These are phyloP conservation scores for Megathymus violae DNA, from an alignment of 1,140 invertebrate species.

Conservation along the genomic window DNA sequence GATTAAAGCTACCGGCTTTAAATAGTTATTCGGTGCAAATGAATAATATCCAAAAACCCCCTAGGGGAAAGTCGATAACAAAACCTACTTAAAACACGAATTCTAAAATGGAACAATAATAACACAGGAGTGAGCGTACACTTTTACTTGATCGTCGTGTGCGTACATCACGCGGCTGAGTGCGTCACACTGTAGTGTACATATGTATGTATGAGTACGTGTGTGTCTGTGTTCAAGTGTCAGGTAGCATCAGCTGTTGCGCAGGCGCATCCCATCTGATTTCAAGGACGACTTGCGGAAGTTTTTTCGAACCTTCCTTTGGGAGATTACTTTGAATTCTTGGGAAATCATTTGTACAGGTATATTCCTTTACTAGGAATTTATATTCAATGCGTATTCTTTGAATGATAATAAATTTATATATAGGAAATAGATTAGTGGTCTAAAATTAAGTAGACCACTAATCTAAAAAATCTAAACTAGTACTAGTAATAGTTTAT, in stretches of 20 bases:
- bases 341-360: constrained; percentile 13
- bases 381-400: no score
- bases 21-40: not conserved
- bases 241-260: constrained; percentile 76
- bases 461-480: no score
- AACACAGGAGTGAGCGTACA: constrained; percentile 18
- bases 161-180: not conserved
- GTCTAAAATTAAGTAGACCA: no score
- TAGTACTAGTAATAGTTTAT: not conserved
- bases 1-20: not conserved
- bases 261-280: constrained; percentile 65
- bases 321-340: constrained; percentile 30
- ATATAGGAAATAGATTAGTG: no score
- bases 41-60: not conserved
- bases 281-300: constrained; percentile 63
- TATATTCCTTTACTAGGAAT: constrained; percentile 19
- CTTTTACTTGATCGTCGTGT: not conserved
- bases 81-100: constrained; percentile 21
- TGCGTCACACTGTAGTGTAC: constrained; percentile 1
- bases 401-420: no score
- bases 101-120: constrained; percentile 35
- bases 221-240: constrained; percentile 42
- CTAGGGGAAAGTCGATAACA: constrained; percentile 16
- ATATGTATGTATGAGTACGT: constrained; percentile 17
- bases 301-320: constrained; percentile 40